Percentiles rank a stretch among this genome's conserved stretches.
These are phyloP conservation scores for Cataglyphis livida DNA, from an alignment of 2,888 invertebrate genomes.

Conservation along the genomic window DNA sequence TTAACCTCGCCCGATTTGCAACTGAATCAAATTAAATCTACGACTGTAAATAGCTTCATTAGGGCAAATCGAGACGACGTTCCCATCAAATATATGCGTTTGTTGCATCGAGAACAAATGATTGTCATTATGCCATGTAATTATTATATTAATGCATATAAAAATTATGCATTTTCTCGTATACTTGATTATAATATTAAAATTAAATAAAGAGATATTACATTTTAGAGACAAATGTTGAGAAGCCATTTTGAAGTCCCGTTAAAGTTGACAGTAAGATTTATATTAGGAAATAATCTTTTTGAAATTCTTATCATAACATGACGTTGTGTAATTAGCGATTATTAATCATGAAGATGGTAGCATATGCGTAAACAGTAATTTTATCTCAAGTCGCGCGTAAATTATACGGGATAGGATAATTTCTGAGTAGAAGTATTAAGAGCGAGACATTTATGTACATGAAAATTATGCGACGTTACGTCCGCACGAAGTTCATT, in stretches of 20 bases:
- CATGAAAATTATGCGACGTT: neutral
- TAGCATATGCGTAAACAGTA: neutral
- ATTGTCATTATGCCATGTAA: neutral
- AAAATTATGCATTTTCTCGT: neutral
- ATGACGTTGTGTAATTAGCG: neutral
- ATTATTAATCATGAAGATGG: neutral
- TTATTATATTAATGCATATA: neutral
- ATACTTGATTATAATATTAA: neutral
- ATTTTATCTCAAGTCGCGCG: neutral
- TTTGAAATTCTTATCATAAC: neutral
- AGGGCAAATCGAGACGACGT: conserved; percentile 29
- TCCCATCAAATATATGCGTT: conserved; percentile 30
- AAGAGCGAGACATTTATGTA: neutral
- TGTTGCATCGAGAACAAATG: conserved; percentile 20
- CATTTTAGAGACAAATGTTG: too few relatives aligned
- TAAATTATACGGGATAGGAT: neutral
- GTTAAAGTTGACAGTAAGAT: neutral
- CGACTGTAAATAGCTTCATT: conserved; percentile 49
- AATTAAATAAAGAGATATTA: neutral
- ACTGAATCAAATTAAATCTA: conserved; percentile 47
- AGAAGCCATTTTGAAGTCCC: neutral
- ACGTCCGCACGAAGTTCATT: neutral
- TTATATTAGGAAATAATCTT: neutral
- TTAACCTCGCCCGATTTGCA: conserved; percentile 57
- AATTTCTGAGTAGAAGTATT: neutral